These are phyloP conservation scores for Habropoda laboriosa DNA, from an alignment of 1,140 invertebrate species.

Conservation along the genomic window DNA sequence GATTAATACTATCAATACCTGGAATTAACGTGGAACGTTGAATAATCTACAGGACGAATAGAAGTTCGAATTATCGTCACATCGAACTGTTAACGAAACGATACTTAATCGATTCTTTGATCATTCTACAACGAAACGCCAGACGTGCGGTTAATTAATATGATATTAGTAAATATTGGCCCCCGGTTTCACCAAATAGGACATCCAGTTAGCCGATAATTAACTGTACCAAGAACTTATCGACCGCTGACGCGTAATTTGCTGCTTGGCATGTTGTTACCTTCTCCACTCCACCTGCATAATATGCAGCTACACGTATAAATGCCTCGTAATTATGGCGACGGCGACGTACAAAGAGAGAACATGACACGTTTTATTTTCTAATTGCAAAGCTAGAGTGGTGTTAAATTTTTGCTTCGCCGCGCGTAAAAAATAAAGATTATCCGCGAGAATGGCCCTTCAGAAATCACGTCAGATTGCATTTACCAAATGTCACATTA, in stretches of 20 bases:
- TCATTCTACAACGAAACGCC: background rate
- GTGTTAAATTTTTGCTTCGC: background rate
- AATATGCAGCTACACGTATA: conserved; percentile 26
- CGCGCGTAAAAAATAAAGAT: background rate
- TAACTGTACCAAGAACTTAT: conserved; percentile 34
- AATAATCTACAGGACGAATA: no score
- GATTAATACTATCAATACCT: no score
- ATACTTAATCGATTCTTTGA: background rate
- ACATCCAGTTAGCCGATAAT: conserved; percentile 26
- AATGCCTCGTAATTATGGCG: background rate
- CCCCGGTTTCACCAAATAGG: conserved; percentile 15
- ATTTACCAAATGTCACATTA: no score
- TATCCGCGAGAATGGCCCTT: no score
- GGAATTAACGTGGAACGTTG: no score
- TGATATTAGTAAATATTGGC: conserved; percentile 25
- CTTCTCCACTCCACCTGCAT: conserved; percentile 11
- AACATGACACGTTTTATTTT: background rate
- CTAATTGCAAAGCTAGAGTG: background rate
- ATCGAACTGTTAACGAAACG: background rate
- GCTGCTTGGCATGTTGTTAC: background rate
- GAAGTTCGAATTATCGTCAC: no score
- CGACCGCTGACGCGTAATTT: conserved; percentile 38
- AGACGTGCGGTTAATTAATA: background rate
- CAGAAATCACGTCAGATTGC: no score
- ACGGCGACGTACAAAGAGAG: background rate